A percentile compares a stretch with the other conserved stretches of the same genome.
Conservation (phyloP, 2,113 vertebrate species). For the Megaptera novaeangliae region DNA sequence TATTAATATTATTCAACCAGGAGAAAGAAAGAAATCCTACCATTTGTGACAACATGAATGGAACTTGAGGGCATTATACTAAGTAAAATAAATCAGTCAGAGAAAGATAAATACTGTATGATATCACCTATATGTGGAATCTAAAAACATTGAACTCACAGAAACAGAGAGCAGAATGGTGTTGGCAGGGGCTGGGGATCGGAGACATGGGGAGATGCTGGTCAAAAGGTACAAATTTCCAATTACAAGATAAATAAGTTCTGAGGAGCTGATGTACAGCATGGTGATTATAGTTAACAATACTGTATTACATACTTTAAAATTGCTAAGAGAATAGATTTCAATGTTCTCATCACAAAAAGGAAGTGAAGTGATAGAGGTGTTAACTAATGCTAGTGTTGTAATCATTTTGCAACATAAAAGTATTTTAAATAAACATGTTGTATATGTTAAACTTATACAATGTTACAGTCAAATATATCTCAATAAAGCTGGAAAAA, state of each 20-base stretch:
- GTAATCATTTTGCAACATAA: not conserved
- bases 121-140: not conserved
- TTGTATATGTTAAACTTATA: not conserved
- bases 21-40: not conserved
- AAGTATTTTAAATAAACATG: not conserved
- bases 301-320: not conserved
- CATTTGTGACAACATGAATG: not conserved
- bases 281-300: not conserved
- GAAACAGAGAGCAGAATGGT: not conserved
- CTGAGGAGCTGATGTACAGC: not conserved
- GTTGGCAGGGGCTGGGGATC: not conserved
- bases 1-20: not conserved
- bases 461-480: not conserved
- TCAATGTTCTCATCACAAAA: not conserved
- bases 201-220: not conserved
- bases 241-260: not conserved
- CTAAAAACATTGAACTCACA: not conserved
- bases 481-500: not conserved
- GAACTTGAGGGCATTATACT: not conserved
- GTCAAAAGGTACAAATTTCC: not conserved
- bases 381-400: not conserved
- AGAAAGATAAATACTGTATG: not conserved
- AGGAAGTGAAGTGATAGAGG: not conserved
- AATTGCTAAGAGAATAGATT: not conserved
- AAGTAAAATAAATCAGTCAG: not conserved